These are phyloP conservation scores for Dipodomys stephensi DNA, from an alignment of 2,113 vertebrate genomes.

Conservation along the genomic window DNA sequence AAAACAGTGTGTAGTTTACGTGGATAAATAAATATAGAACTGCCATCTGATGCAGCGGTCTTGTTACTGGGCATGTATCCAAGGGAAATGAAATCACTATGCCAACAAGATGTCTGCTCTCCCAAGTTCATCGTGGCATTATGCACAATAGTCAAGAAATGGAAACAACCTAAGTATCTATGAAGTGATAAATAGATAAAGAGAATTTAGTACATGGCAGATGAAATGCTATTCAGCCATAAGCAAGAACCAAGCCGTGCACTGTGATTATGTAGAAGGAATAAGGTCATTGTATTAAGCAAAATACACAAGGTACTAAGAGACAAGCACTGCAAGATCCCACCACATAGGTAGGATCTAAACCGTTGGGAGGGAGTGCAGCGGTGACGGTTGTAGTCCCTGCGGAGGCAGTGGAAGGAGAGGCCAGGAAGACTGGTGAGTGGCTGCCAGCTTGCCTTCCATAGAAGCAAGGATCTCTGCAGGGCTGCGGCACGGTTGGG, in stretches of 20 bases:
- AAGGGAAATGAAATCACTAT: too few species aligned
- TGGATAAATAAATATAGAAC: too few species aligned
- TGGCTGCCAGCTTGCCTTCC: fast-evolving
- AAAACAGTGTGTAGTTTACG: background rate
- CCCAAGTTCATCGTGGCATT: background rate
- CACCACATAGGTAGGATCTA: background rate
- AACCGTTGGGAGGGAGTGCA: background rate
- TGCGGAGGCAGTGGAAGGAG: too few species aligned
- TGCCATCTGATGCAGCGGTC: background rate
- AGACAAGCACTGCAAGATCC: background rate
- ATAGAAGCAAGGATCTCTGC: background rate
- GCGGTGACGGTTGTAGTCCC: too few species aligned
- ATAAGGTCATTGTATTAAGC: background rate
- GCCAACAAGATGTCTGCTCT: background rate
- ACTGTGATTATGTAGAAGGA: background rate
- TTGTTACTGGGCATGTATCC: background rate
- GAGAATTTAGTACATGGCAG: too few species aligned
- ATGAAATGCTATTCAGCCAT: background rate
- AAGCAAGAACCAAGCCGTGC: background rate
- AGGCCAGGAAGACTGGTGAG: background rate
- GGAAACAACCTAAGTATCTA: background rate
- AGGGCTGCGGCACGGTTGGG: too few species aligned
- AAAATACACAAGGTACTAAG: background rate
- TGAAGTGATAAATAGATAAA: background rate
- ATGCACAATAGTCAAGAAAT: background rate